These are phyloP conservation scores for Bombus terrestris DNA, from an alignment of 1,140 invertebrate species.

Conservation along the genomic window DNA sequence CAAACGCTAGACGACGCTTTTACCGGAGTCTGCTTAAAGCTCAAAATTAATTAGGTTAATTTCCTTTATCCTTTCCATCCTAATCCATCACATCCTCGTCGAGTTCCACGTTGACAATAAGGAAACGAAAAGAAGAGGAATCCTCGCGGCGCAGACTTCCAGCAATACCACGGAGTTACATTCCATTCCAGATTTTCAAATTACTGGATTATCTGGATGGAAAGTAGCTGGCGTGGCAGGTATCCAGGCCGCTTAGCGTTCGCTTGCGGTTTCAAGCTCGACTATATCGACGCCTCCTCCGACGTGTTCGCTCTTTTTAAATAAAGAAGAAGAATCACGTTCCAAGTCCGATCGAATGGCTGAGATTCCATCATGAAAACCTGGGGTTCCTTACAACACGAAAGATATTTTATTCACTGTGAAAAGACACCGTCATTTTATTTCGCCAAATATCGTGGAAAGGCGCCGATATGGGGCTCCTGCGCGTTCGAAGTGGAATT, in stretches of 20 bases:
- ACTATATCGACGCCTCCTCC: constrained; percentile 63
- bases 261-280: constrained; percentile 72
- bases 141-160: constrained; percentile 23
- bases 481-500: not conserved
- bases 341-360: not conserved
- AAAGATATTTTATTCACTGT: constrained; percentile 17
- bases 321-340: constrained; percentile 32
- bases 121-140: constrained; percentile 16
- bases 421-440: too few species aligned
- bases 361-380: constrained; percentile 16
- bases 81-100: not conserved
- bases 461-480: too few species aligned
- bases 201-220: constrained; percentile 75
- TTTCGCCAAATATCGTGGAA: not conserved
- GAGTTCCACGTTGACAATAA: constrained; percentile 19
- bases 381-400: not conserved
- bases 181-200: constrained; percentile 75
- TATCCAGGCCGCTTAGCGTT: constrained; percentile 73
- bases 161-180: constrained; percentile 58
- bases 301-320: constrained; percentile 28
- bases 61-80: not conserved
- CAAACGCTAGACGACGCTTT: not conserved
- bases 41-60: constrained; percentile 19
- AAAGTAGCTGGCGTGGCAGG: constrained; percentile 72
- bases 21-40: too few species aligned